Percentiles rank a stretch among this genome's conserved stretches.
Evolutionary conservation across 1,140 invertebrate species (phyloP).

Genomic region (Pissodes strobi): DNA sequence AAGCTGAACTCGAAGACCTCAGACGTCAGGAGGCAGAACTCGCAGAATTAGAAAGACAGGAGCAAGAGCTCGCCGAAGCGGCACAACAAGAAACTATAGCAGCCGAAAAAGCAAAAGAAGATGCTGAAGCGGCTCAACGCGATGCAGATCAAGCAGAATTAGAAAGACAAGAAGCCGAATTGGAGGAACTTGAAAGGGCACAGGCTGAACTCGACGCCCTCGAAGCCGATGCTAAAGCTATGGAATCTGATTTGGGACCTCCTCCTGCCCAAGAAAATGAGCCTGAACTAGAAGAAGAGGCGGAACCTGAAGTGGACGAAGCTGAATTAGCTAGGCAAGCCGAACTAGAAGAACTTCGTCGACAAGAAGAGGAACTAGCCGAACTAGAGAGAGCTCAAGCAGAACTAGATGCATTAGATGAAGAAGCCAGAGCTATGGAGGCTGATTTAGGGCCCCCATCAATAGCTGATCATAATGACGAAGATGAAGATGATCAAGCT

Average conservation of each 20-base stretch:
- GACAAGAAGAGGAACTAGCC: constrained; percentile 34
- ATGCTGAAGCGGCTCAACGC: constrained; percentile 53
- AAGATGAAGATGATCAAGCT: constrained; percentile 44
- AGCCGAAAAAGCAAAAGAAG: constrained; percentile 59
- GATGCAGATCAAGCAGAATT: constrained; percentile 64
- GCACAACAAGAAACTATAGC: constrained; percentile 53
- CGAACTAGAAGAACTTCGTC: constrained; percentile 35
- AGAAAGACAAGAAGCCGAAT: constrained; percentile 63
- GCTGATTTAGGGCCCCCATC: constrained; percentile 29
- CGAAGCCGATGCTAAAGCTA: constrained; percentile 39
- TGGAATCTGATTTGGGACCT: constrained; percentile 55
- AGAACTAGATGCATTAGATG: constrained; percentile 36
- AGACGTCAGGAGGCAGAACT: constrained; percentile 61
- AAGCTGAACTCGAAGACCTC: constrained; percentile 55
- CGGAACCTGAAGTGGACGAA: constrained; percentile 43
- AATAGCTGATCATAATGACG: constrained; percentile 48
- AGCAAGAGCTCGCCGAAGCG: constrained; percentile 64
- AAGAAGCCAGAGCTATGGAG: constrained; percentile 40
- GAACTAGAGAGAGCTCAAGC: constrained; percentile 38
- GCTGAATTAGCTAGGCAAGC: constrained; percentile 56
- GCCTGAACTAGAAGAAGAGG: constrained; percentile 55
- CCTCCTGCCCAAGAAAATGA: constrained; percentile 47
- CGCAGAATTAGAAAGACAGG: constrained; percentile 57
- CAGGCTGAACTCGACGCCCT: constrained; percentile 45
- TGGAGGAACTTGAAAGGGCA: constrained; percentile 52